A percentile compares a stretch with the other conserved stretches of the same genome.
Evolutionary conservation across 2,888 invertebrate species (phyloP).

Genomic region (Drosophila putrida): DNA sequence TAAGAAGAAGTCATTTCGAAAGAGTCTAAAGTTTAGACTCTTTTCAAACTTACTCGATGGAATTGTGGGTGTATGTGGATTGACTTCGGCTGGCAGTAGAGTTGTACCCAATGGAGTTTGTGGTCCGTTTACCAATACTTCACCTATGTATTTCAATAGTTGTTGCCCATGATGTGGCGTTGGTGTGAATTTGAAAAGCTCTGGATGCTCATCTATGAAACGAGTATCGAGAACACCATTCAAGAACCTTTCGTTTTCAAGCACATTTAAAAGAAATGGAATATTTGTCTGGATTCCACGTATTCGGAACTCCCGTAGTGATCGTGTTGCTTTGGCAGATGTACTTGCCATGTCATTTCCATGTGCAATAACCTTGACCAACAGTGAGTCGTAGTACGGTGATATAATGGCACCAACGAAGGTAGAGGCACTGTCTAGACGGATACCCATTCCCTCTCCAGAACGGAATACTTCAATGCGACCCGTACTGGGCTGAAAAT

Average conservation of each 20-base stretch:
- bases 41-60: conserved; percentile 91
- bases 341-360: conserved; percentile 95
- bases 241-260: conserved; percentile 98
- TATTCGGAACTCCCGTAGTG: conserved; percentile 97
- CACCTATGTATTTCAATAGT: conserved; percentile 95
- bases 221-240: conserved; percentile 97
- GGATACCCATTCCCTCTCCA: conserved; percentile 99
- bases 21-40: too few species aligned
- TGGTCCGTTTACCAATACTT: conserved; percentile 98
- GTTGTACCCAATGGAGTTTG: conserved; percentile 96
- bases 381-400: conserved; percentile 98
- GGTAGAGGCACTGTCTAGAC: conserved; percentile 97
- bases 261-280: conserved; percentile 98
- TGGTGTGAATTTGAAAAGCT: conserved; percentile 97
- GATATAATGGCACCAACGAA: conserved; percentile 99
- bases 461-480: conserved; percentile 98
- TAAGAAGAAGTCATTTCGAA: too few species aligned
- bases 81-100: conserved; percentile 93
- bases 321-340: conserved; percentile 98
- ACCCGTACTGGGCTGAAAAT: conserved; percentile 99
- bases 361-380: conserved; percentile 98
- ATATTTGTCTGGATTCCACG: conserved; percentile 99
- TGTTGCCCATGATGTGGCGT: conserved; percentile 97
- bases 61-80: conserved; percentile 93
- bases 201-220: conserved; percentile 99